phyloP scores from a whole-genome alignment of 2,113 vertebrate genomes.

The Geococcyx californianus region DNA sequence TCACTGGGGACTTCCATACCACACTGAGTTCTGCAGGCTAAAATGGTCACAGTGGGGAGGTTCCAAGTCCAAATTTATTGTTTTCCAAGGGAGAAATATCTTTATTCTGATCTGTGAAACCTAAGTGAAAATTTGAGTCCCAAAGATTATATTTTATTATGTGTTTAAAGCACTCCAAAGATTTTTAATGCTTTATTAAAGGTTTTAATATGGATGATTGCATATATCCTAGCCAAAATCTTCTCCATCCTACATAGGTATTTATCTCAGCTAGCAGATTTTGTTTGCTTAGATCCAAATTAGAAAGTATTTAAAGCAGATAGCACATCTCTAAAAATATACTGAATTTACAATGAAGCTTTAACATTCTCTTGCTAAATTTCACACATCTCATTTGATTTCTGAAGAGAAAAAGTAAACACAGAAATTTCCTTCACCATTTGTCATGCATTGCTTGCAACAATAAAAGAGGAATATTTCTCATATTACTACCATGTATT shows the following conservation, averaged over 20 bases:
- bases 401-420: conserved; percentile 54
- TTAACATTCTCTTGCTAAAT: conserved; percentile 49
- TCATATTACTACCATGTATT: not conserved
- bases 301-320: conserved; percentile 66
- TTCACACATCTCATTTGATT: conserved; percentile 56
- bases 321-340: conserved; percentile 59
- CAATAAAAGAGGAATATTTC: not conserved
- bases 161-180: conserved; percentile 1
- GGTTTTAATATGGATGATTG: conserved; percentile 42
- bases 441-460: not conserved
- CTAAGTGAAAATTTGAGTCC: not conserved
- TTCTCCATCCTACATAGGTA: conserved; percentile 44
- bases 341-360: conserved; percentile 63
- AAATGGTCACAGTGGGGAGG: not conserved
- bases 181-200: conserved; percentile 29
- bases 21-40: not conserved
- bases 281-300: conserved; percentile 65
- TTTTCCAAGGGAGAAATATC: not conserved
- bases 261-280: conserved; percentile 66
- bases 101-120: not conserved
- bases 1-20: fast-evolving
- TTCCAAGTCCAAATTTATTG: not conserved
- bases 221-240: conserved; percentile 44
- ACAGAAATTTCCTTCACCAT: conserved; percentile 15
- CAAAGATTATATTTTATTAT: not conserved